Evolutionary conservation across 2,888 invertebrate genomes (phyloP), one percentile per base, ranked within the genome.

Genomic region (Lumbricus terrestris): DNA sequence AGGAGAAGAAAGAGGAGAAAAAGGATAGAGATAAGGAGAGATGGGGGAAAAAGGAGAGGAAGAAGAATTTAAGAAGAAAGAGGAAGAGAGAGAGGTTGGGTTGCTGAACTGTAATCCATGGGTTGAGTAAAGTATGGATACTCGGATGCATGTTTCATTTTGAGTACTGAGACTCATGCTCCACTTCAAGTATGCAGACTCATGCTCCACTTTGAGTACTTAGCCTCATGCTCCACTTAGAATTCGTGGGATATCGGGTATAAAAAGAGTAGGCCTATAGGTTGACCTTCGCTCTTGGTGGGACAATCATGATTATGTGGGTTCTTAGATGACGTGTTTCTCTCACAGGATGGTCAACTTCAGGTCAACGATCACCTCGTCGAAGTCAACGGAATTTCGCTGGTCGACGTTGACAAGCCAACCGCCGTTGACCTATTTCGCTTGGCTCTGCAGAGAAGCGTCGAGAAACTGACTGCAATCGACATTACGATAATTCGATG

Each of bases 311-410:
- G n/a, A 54, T 29, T 23, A 23, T 54, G 29, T 4, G 54, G 4
- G 23, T 0, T 69, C 29, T n/a, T 69, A 11, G 69, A 47, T 47
- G 3, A 20, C n/a, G 11, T n/a, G 69, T 69, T 69, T 69, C n/a
- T 69, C n/a, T 69, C n/a, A n/a, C 96, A 95, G 93, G 98, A 95
- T 96, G 96, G 96, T 6, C 95, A 97, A 91, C 96, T 99, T 91
- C 96, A 97, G 93, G 97, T 97, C 92, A 98, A 99, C 95, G 99
- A 99, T 95, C 99, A 99, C 95, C 96, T 99, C 90, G 95, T 99
- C 90, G 93, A 98, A 94, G 96, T 99, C 34, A 99, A 99, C 94
- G 97, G 97, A 20, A 97, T 97, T 47, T 97, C 97, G 3, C 95
- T 99, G 69, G 96, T 97, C 34, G 97, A 97, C 29, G 97, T 98